Conservation (phyloP, 2,113 vertebrate species). For the Platichthys stellatus region DNA sequence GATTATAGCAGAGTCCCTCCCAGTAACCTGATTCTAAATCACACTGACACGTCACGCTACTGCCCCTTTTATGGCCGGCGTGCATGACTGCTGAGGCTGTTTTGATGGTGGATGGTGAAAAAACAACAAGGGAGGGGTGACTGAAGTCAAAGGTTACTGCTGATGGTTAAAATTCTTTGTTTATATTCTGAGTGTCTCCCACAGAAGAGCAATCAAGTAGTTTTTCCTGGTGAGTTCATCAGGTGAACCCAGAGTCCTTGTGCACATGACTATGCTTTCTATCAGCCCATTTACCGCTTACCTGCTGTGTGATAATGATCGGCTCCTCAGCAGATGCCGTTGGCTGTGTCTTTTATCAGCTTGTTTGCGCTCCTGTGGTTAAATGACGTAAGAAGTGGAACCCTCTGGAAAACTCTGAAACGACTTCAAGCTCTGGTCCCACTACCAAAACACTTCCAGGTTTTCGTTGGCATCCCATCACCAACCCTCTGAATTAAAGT, state of each 20-base stretch:
- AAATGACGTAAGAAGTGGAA: conserved; percentile 44
- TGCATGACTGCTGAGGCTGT: conserved; percentile 34
- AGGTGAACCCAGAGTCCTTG: conserved; percentile 31
- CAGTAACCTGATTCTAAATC: conserved; percentile 67
- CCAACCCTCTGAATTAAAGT: conserved; percentile 51
- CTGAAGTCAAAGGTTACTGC: conserved; percentile 25
- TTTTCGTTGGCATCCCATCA: conserved; percentile 76
- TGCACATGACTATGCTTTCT: conserved; percentile 22
- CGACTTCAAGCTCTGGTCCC: conserved; percentile 74
- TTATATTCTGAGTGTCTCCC: neutral
- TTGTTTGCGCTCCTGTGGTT: conserved; percentile 71
- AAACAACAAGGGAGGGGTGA: conserved; percentile 25
- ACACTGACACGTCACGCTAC: conserved; percentile 57
- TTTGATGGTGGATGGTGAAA: conserved; percentile 22
- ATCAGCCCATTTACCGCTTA: conserved; percentile 23
- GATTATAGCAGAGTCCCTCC: conserved; percentile 51
- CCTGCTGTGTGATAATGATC: conserved; percentile 56
- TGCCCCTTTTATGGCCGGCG: conserved; percentile 46
- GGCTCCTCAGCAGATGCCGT: conserved; percentile 36
- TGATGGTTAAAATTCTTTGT: conserved; percentile 21
- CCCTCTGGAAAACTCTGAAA: conserved; percentile 61
- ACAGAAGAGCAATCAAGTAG: too few species aligned
- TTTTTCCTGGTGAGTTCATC: neutral
- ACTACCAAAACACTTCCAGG: conserved; percentile 72
- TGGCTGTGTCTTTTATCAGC: conserved; percentile 58